Evolutionary conservation across 2,113 vertebrate species (phyloP).

Genomic region (Seriola aureovittata): DNA sequence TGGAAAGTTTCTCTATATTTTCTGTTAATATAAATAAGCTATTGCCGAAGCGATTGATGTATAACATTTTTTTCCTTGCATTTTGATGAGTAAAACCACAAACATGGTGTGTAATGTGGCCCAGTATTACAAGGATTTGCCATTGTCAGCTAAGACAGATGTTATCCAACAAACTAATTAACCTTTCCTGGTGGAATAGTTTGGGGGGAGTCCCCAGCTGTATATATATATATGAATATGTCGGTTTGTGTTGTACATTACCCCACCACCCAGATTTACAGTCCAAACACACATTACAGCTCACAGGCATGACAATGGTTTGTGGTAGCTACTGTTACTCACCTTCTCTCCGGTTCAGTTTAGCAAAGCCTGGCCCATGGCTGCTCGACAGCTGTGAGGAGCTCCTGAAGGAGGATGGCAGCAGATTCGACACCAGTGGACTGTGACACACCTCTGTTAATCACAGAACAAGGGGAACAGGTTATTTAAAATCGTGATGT

Average conservation of each 20-base stretch:
- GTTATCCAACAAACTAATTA: background rate
- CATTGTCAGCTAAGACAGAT: background rate
- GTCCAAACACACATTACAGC: background rate
- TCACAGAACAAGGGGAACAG: slow-evolving; percentile 16
- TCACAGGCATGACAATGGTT: too few species aligned
- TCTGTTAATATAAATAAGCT: too few species aligned
- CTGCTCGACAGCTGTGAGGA: slow-evolving; percentile 89
- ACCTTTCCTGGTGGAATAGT: background rate
- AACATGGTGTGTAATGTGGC: too few species aligned
- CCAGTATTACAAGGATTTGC: too few species aligned
- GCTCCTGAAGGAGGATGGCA: slow-evolving; percentile 89
- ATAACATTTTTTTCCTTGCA: background rate
- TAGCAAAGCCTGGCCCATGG: slow-evolving; percentile 89
- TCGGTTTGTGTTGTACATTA: background rate
- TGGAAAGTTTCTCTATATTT: too few species aligned
- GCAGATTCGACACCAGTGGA: slow-evolving; percentile 87
- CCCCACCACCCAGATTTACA: background rate
- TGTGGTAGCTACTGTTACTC: slow-evolving; percentile 65
- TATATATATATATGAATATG: background rate
- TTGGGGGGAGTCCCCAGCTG: too few species aligned
- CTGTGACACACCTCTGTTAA: slow-evolving; percentile 90
- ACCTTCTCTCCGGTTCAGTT: slow-evolving; percentile 94
- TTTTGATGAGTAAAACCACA: too few species aligned
- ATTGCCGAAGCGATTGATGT: background rate
- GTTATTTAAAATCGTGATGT: background rate